Evolutionary conservation across 2,888 invertebrate genomes (phyloP).

Genomic region (Deilephila elpenor): DNA sequence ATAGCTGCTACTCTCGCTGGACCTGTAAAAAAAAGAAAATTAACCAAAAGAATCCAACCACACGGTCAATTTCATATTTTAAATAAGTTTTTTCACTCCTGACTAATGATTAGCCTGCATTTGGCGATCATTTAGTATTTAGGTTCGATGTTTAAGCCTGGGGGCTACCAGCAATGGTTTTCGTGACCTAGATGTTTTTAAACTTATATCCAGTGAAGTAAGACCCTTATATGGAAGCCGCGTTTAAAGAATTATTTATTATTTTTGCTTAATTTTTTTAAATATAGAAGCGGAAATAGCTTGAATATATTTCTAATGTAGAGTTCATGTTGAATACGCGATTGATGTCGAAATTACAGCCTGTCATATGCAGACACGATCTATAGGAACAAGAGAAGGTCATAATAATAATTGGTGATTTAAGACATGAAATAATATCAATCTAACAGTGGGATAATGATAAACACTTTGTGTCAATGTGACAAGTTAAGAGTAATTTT

Average conservation of each 20-base stretch:
- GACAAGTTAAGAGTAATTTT: background rate
- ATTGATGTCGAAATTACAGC: slow-evolving; percentile 74
- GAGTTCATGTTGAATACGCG: slow-evolving; percentile 52
- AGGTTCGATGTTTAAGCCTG: slow-evolving; percentile 72
- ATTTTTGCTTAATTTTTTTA: background rate
- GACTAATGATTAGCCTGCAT: slow-evolving; percentile 73
- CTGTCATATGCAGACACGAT: slow-evolving; percentile 79
- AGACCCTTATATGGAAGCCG: slow-evolving; percentile 40
- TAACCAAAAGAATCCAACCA: slow-evolving; percentile 47
- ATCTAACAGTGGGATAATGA: background rate
- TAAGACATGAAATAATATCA: slow-evolving; percentile 7
- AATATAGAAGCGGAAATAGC: slow-evolving; percentile 29
- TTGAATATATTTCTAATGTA: slow-evolving; percentile 42
- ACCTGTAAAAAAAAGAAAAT: slow-evolving; percentile 57
- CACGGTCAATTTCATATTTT: slow-evolving; percentile 63
- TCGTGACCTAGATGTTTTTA: slow-evolving; percentile 82
- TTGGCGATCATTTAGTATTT: slow-evolving; percentile 79
- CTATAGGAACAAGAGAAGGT: slow-evolving; percentile 74
- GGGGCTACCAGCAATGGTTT: slow-evolving; percentile 74
- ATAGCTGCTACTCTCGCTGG: slow-evolving; percentile 29
- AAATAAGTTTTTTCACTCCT: slow-evolving; percentile 63
- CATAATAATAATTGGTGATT: slow-evolving; percentile 46
- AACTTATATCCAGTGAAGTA: slow-evolving; percentile 57
- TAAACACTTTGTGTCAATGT: background rate
- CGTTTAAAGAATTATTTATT: slow-evolving; percentile 31